Evolutionary conservation across 2,888 invertebrate genomes (phyloP).

Genomic region (Drosophila bunnanda): DNA sequence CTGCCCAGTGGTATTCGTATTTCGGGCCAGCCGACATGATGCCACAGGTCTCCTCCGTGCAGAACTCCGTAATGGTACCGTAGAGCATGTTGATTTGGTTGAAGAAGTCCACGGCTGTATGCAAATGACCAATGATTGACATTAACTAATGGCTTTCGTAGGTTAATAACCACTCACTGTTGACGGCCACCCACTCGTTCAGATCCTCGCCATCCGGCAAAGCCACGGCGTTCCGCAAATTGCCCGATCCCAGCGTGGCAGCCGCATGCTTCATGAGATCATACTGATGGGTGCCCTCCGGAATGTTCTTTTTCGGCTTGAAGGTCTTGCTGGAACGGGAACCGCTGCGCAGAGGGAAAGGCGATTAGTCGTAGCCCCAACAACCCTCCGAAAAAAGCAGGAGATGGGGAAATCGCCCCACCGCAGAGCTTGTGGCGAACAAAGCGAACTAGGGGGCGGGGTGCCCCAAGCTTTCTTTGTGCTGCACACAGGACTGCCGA

Average conservation of each 20-base stretch:
- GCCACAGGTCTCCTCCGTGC: conserved; percentile 97
- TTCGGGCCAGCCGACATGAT: conserved; percentile 99
- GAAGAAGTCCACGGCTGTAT: conserved; percentile 98
- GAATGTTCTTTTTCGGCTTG: conserved; percentile 99
- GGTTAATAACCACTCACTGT: conserved; percentile 90
- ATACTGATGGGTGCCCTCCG: conserved; percentile 99
- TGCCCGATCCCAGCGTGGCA: conserved; percentile 98
- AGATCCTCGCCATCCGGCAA: conserved; percentile 99
- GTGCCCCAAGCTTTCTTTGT: conserved; percentile 51
- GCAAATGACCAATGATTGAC: too few species aligned
- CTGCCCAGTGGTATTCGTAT: conserved; percentile 99
- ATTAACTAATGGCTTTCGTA: neutral
- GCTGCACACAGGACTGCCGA: conserved; percentile 20
- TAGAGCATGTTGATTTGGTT: conserved; percentile 99
- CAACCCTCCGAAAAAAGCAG: conserved; percentile 26
- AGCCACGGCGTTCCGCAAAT: conserved; percentile 97
- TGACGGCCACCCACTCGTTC: conserved; percentile 99
- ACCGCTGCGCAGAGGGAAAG: conserved; percentile 69
- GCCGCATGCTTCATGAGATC: conserved; percentile 99
- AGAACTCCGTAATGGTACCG: conserved; percentile 99
- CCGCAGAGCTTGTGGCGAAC: conserved; percentile 33
- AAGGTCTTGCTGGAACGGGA: conserved; percentile 97
- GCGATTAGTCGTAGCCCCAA: conserved; percentile 45
- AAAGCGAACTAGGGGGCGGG: conserved; percentile 39
- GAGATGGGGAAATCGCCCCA: conserved; percentile 37